Evolutionary conservation across 2,888 invertebrate species (phyloP), one percentile per base, ranked within the genome.

Genomic region (Anaspis maculata): DNA sequence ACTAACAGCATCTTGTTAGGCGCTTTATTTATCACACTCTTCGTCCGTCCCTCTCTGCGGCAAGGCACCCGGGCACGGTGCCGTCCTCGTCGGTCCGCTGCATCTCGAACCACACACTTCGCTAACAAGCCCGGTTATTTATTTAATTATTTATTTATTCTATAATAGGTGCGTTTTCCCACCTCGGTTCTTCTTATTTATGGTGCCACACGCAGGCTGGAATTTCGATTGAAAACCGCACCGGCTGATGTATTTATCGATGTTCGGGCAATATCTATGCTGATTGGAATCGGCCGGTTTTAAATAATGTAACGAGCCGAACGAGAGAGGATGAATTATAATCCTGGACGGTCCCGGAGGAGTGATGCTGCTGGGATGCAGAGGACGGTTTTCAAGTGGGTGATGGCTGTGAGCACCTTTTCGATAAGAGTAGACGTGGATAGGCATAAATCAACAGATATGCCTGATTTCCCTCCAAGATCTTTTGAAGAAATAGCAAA

Each of bases 71-170:
- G 28, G 39, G 22, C 34, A 31, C 29, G 15, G 28, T 7, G 16
- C 13, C 30, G 21, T 44, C 43, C 33, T 39, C 30, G 24, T 44
- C 35, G 22, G 25, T 12, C n/a, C n/a, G n/a, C n/a, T n/a, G n/a
- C n/a, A n/a, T n/a, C 34, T 13, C 39, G 31, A 37, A 30, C 40
- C 40, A 40, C 40, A 40, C 62, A 62, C 64, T 62, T 61, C 52
- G 64, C 62, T 66, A 66, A 66, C 66, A 65, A 65, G 65, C 61
- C n/a, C n/a, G 54, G 61, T 64, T 64, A 65, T 66, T 66, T 66
- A 66, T 66, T 64, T 65, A 66, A 66, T 66, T 66, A 65, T 66
- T 66, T 66, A 66, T 66, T 66, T 66, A 66, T 65, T 64, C 64
- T 62, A 59, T 64, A 65, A 65, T 65, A 64, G 64, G 62, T 64